A percentile compares a stretch with the other conserved stretches of the same genome.
phyloP scores from a whole-genome alignment of 2,888 invertebrate species.

The Callyntrura guangdongensis region DNA sequence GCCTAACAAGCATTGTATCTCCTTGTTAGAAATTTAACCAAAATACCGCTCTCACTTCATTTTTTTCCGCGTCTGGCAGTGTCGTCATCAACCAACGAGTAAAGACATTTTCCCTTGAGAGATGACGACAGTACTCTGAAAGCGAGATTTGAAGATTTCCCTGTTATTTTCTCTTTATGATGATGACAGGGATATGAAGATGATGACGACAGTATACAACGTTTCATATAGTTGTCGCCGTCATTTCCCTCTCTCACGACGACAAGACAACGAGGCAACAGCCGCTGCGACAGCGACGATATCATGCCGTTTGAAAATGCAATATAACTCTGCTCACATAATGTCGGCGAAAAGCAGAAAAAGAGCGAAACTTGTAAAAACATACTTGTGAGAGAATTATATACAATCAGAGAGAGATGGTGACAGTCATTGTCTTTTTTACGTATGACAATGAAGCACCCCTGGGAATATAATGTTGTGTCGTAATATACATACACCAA shows the following conservation, averaged over 20 bases:
- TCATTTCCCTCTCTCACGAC: background rate
- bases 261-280: slow-evolving; percentile 55
- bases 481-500: slow-evolving; percentile 3
- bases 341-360: slow-evolving; percentile 3
- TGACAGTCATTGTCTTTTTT: slow-evolving; percentile 74
- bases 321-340: no score
- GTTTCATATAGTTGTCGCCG: background rate
- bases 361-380: slow-evolving; percentile 28
- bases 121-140: slow-evolving; percentile 67
- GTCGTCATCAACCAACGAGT: slow-evolving; percentile 50
- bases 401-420: slow-evolving; percentile 34
- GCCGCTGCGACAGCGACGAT: slow-evolving; percentile 45
- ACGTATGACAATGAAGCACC: slow-evolving; percentile 74
- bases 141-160: slow-evolving; percentile 69
- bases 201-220: slow-evolving; percentile 38
- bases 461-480: slow-evolving; percentile 63
- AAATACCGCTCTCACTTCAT: slow-evolving; percentile 35
- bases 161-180: slow-evolving; percentile 60
- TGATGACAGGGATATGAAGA: slow-evolving; percentile 63
- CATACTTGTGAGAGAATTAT: background rate
- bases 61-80: slow-evolving; percentile 30
- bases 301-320: slow-evolving; percentile 61
- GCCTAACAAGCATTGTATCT: background rate
- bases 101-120: slow-evolving; percentile 74
- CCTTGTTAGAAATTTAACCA: background rate